These are phyloP conservation scores for Pachyramphus minor DNA, from an alignment of 2,113 vertebrate species.

Conservation along the genomic window DNA sequence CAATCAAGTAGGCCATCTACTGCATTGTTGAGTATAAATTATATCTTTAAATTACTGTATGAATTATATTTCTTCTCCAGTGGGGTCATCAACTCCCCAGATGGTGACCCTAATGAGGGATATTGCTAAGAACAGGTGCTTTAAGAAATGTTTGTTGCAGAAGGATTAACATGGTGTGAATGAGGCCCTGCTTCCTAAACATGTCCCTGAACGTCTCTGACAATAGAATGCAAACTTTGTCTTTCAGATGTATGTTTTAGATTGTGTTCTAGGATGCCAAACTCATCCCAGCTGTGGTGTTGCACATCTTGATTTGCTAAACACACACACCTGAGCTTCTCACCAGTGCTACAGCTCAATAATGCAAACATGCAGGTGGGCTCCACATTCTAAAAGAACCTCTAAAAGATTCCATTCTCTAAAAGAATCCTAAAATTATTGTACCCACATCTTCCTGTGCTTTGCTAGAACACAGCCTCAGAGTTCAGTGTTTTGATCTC, in stretches of 20 bases:
- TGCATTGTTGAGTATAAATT: background rate
- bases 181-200: background rate
- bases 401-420: fast-evolving
- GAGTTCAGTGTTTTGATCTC: background rate
- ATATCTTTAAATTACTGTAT: background rate
- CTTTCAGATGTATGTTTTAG: background rate
- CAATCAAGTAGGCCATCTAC: background rate
- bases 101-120: background rate
- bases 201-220: background rate
- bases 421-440: background rate
- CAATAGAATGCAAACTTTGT: background rate
- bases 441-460: background rate
- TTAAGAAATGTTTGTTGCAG: background rate
- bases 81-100: background rate
- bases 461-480: background rate
- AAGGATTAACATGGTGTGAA: background rate
- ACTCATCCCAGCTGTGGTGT: background rate
- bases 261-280: background rate
- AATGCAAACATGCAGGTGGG: background rate
- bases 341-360: background rate
- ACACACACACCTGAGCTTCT: background rate
- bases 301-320: background rate
- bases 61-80: background rate
- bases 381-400: background rate
- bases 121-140: background rate